Evolutionary conservation across 1,140 invertebrate species (phyloP).

Genomic region (Sycobia sp.): DNA sequence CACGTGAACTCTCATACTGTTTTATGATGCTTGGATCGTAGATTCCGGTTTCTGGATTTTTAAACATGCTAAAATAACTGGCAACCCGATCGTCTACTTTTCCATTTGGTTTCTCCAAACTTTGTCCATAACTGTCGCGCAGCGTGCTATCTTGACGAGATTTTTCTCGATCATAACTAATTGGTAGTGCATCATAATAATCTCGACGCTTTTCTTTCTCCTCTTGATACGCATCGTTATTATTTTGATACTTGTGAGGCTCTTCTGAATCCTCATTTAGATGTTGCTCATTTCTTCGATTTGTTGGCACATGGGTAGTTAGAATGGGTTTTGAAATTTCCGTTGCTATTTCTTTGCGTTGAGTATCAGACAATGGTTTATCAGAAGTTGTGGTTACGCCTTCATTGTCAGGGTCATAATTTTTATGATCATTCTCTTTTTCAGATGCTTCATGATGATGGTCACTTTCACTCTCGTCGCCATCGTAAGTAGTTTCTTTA

Average conservation of each 20-base stretch:
- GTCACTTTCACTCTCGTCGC: constrained; percentile 20
- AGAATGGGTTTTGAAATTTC: background rate
- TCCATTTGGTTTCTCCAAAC: constrained; percentile 37
- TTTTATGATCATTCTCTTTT: constrained; percentile 13
- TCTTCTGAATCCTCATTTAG: constrained; percentile 18
- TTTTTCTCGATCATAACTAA: constrained; percentile 11
- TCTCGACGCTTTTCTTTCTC: background rate
- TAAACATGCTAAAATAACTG: constrained; percentile 46
- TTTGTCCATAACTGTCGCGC: constrained; percentile 45
- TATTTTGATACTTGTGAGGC: constrained; percentile 27
- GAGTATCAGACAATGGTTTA: background rate
- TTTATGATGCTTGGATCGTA: constrained; percentile 36
- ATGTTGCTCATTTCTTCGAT: constrained; percentile 41
- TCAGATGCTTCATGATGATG: constrained; percentile 4
- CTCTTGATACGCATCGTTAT: constrained; percentile 2
- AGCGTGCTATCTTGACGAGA: constrained; percentile 16
- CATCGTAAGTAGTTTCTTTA: constrained; percentile 14
- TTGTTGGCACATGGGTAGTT: constrained; percentile 32
- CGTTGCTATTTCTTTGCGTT: background rate
- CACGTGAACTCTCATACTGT: constrained; percentile 5
- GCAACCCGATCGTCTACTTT: constrained; percentile 44
- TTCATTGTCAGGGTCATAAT: background rate
- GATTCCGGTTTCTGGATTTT: constrained; percentile 38
- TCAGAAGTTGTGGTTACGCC: constrained; percentile 5
- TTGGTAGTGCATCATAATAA: constrained; percentile 4